phyloP scores from a whole-genome alignment of 2,797 vertebrate species.

The Cynodonichthys magdalenae region DNA sequence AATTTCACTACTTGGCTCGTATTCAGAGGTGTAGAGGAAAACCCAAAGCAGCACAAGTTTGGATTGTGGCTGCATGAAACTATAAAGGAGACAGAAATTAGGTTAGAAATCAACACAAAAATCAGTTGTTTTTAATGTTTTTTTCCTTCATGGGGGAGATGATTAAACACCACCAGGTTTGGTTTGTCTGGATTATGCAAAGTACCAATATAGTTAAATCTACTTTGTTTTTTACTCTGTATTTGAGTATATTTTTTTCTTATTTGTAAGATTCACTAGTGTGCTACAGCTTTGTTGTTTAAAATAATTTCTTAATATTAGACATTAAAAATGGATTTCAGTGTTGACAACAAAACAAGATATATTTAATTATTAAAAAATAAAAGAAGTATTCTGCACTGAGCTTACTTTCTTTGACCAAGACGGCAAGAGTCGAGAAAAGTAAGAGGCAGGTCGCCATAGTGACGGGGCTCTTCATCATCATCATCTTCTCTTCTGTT shows the following conservation, averaged over 20 bases:
- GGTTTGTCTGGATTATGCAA: no score
- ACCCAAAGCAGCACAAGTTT: conserved; percentile 19
- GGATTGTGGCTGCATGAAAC: conserved; percentile 24
- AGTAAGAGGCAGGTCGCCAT: conserved; percentile 39
- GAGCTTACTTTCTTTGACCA: conserved; percentile 34
- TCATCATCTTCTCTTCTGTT: conserved; percentile 19
- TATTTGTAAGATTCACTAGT: neutral
- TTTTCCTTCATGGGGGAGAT: neutral
- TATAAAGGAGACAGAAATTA: neutral
- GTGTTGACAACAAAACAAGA: no score
- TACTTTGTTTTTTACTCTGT: no score
- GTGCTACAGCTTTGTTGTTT: neutral
- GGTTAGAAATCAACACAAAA: neutral
- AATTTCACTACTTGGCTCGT: rapidly evolving
- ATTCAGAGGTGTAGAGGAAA: rapidly evolving
- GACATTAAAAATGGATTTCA: no score
- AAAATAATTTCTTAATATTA: no score
- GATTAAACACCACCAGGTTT: no score
- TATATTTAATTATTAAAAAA: neutral
- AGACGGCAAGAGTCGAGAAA: conserved; percentile 23
- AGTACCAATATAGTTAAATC: no score
- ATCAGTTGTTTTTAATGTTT: neutral
- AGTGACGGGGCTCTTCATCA: conserved; percentile 43
- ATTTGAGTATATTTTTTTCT: no score
- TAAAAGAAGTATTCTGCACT: neutral